A percentile compares a stretch with the other conserved stretches of the same genome.
These are phyloP conservation scores for Chlorops oryzae DNA, from an alignment of 1,140 invertebrate genomes.

Conservation along the genomic window DNA sequence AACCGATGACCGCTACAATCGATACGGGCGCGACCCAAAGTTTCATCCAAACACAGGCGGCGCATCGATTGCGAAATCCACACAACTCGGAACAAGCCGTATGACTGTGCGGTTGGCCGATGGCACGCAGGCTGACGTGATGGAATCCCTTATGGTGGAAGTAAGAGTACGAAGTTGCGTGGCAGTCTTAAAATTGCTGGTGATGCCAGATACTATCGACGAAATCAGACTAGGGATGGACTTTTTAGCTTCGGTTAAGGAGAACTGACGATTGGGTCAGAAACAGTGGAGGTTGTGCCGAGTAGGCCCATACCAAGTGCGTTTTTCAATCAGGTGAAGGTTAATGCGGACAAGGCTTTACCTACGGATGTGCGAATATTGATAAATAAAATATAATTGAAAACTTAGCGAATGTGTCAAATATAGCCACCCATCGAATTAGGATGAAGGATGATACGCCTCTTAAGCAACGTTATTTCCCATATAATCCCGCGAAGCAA, in stretches of 20 bases:
- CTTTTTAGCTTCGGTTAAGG: too few relatives aligned
- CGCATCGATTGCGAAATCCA: neutral
- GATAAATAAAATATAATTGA: too few relatives aligned
- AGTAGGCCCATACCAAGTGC: too few relatives aligned
- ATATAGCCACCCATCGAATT: too few relatives aligned
- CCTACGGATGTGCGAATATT: neutral
- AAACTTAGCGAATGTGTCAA: too few relatives aligned
- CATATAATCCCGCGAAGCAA: conserved; percentile 12
- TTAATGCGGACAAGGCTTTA: neutral
- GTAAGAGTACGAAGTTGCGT: neutral
- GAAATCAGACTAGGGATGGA: neutral
- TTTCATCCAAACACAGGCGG: neutral
- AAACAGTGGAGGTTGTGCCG: too few relatives aligned
- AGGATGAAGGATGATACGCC: neutral
- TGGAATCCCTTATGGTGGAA: too few relatives aligned
- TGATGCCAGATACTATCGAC: neutral
- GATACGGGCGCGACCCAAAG: conserved; percentile 1
- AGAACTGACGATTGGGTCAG: neutral
- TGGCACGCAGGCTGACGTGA: neutral
- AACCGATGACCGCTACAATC: neutral
- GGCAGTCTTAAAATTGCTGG: neutral
- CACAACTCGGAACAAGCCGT: neutral
- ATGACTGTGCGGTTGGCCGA: neutral
- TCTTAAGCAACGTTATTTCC: neutral
- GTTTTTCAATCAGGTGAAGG: neutral